phyloP scores from a whole-genome alignment of 1,140 invertebrate genomes.

The Mizuhopecten yessoensis region DNA sequence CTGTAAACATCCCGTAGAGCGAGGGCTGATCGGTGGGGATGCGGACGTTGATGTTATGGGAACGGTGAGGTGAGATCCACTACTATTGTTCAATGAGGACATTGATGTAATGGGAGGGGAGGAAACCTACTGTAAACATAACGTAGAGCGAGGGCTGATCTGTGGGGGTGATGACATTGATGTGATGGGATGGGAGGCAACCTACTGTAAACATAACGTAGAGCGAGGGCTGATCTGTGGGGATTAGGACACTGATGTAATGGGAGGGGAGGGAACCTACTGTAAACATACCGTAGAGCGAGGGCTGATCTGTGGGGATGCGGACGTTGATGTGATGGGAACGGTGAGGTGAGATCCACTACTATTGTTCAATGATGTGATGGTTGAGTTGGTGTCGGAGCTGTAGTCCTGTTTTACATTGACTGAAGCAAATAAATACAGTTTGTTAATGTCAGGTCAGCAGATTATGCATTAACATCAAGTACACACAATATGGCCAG shows the following conservation, averaged over 20 bases:
- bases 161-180: neutral
- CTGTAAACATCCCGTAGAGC: constrained; percentile 57
- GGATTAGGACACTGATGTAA: neutral
- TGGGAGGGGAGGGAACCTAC: neutral
- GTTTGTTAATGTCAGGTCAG: too few species aligned
- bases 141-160: neutral
- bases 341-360: constrained; percentile 56
- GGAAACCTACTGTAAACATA: too few species aligned
- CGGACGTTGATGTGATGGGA: constrained; percentile 53
- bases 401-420: constrained; percentile 25
- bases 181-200: too few species aligned
- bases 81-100: constrained; percentile 49
- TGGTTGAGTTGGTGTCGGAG: constrained; percentile 43
- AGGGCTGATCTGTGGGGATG: constrained; percentile 63
- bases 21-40: constrained; percentile 62
- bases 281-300: constrained; percentile 58
- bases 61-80: constrained; percentile 54
- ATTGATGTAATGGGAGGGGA: too few species aligned
- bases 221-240: neutral
- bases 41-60: constrained; percentile 54
- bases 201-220: neutral
- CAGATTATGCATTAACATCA: too few species aligned
- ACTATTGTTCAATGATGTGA: constrained; percentile 50
- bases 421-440: neutral
- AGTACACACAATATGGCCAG: too few species aligned